Conservation (phyloP, 2,888 invertebrate species). For the Synergus japonicus region DNA sequence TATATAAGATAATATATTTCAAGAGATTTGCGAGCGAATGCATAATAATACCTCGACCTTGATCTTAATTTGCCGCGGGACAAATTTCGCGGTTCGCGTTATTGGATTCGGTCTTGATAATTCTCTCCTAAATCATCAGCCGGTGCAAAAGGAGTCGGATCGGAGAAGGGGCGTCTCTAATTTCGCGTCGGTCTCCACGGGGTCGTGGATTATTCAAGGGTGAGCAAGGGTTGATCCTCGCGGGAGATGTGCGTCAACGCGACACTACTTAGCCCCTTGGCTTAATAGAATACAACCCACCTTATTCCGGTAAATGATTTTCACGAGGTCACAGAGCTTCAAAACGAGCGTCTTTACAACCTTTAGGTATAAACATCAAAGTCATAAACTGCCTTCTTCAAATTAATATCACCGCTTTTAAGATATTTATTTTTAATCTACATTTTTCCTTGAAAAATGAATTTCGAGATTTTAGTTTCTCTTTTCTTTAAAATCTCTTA, state of each 20-base stretch:
- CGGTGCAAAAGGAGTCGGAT: constrained; percentile 55
- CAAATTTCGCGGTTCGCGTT: constrained; percentile 63
- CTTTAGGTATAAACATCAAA: not conserved
- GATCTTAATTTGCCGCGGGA: constrained; percentile 72
- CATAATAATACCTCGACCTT: constrained; percentile 54
- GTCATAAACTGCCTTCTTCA: constrained; percentile 5
- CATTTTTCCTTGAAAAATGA: not conserved
- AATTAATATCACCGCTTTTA: not conserved
- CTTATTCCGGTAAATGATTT: constrained; percentile 50
- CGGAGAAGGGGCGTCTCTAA: constrained; percentile 67
- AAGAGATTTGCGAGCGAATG: constrained; percentile 12
- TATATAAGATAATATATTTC: constrained; percentile 31
- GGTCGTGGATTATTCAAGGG: constrained; percentile 64
- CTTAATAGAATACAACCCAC: constrained; percentile 56
- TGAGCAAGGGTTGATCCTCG: constrained; percentile 75
- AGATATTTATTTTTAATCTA: not conserved
- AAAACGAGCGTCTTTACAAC: constrained; percentile 18
- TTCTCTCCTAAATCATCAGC: constrained; percentile 73
- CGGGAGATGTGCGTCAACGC: constrained; percentile 71
- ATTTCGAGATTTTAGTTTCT: not conserved
- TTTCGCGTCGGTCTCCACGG: constrained; percentile 65
- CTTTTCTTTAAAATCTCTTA: not conserved
- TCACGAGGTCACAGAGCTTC: constrained; percentile 31
- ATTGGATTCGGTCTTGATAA: constrained; percentile 75
- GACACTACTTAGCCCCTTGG: constrained; percentile 70